Evolutionary conservation across 2,113 vertebrate genomes (phyloP).

Genomic region (Hydrolagus affinis): DNA sequence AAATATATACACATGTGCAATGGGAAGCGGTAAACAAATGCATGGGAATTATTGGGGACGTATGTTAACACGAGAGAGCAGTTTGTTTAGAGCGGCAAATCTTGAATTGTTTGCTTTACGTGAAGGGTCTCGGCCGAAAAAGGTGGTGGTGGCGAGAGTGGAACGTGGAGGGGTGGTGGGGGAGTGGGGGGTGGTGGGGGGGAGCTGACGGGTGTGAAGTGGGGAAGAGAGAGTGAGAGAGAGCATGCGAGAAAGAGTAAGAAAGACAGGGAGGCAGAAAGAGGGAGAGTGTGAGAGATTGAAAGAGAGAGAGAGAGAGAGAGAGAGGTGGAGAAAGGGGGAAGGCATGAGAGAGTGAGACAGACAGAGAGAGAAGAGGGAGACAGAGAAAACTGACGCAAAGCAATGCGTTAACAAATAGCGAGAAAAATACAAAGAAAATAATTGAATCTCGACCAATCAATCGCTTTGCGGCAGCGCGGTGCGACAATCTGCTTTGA

Average conservation of each 20-base stretch:
- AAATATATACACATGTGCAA: constrained; percentile 72
- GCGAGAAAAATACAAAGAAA: constrained; percentile 49
- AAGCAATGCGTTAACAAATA: background rate
- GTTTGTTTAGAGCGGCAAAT: no score
- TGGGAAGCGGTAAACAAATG: background rate
- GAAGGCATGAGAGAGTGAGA: background rate
- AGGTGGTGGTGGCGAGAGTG: no score
- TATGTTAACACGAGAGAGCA: background rate
- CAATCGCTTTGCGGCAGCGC: constrained; percentile 77
- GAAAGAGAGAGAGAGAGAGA: no score
- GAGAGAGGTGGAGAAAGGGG: no score
- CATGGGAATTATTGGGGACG: background rate
- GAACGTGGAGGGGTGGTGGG: no score
- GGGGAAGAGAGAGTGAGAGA: no score
- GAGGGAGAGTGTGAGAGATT: no score
- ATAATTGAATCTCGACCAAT: constrained; percentile 88
- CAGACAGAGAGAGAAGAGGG: background rate
- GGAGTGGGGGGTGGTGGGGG: no score
- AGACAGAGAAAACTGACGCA: background rate
- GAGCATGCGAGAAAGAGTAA: no score
- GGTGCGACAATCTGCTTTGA: constrained; percentile 65
- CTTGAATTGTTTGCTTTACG: background rate
- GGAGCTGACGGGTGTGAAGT: no score
- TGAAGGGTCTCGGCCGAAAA: background rate
- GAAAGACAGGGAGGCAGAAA: no score